Percentiles rank a stretch among this genome's conserved stretches.
Evolutionary conservation across 2,888 invertebrate genomes (phyloP).

Genomic region (Drosophila cognata): DNA sequence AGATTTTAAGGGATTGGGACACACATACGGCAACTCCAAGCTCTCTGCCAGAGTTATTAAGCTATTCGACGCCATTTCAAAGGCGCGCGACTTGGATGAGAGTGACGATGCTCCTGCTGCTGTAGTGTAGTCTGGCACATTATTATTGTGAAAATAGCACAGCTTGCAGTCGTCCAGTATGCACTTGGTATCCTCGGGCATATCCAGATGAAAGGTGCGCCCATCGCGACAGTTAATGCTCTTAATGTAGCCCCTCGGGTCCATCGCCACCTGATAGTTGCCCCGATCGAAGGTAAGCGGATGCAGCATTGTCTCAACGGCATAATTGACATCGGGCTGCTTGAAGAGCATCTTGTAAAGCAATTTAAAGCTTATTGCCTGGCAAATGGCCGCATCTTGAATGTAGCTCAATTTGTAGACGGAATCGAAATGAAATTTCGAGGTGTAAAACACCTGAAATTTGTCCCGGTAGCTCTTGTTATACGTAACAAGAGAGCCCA

Average conservation of each 20-base stretch:
- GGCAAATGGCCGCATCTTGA: slow-evolving; percentile 91
- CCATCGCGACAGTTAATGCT: slow-evolving; percentile 85
- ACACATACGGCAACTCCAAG: slow-evolving; percentile 62
- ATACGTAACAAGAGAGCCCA: slow-evolving; percentile 83
- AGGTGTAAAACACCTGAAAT: slow-evolving; percentile 86
- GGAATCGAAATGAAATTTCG: slow-evolving; percentile 95
- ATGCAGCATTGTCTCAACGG: slow-evolving; percentile 91
- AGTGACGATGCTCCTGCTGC: background rate
- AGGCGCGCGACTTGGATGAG: background rate
- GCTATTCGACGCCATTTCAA: slow-evolving; percentile 1
- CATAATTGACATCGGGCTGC: slow-evolving; percentile 90
- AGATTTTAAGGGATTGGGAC: slow-evolving; percentile 82
- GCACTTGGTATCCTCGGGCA: slow-evolving; percentile 81
- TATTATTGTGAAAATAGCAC: slow-evolving; percentile 82
- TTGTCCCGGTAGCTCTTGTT: slow-evolving; percentile 74
- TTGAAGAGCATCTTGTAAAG: slow-evolving; percentile 93
- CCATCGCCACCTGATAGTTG: slow-evolving; percentile 61
- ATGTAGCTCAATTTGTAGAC: slow-evolving; percentile 91
- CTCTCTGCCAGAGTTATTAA: background rate
- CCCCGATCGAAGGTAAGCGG: slow-evolving; percentile 84
- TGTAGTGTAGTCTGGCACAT: background rate
- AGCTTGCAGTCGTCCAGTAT: slow-evolving; percentile 83
- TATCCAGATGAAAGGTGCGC: slow-evolving; percentile 85
- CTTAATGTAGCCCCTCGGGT: slow-evolving; percentile 78
- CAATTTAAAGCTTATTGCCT: slow-evolving; percentile 93